These are phyloP conservation scores for Yponomeuta evonymella DNA, from an alignment of 2,888 invertebrate genomes.

Conservation along the genomic window DNA sequence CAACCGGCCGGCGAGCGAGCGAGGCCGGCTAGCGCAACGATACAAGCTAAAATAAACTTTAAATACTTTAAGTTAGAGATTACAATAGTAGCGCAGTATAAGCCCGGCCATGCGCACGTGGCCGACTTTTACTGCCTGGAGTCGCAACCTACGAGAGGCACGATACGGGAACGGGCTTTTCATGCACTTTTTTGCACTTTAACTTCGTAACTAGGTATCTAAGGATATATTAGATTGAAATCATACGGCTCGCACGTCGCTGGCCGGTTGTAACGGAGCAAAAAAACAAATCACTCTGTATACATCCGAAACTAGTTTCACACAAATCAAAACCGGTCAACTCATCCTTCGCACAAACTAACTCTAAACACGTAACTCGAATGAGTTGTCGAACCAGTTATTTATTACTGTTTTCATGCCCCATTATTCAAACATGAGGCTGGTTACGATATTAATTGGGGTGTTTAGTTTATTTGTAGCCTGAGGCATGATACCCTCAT, in stretches of 20 bases:
- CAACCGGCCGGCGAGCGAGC: no score
- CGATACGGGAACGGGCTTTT: no score
- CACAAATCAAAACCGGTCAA: neutral
- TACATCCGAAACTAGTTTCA: neutral
- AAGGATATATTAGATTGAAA: no score
- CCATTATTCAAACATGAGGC: constrained; percentile 3
- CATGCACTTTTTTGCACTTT: no score
- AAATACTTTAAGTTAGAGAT: no score
- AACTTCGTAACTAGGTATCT: no score
- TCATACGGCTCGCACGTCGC: neutral
- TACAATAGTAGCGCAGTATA: no score
- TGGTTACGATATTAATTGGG: neutral
- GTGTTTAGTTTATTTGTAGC: neutral
- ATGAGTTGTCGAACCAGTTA: neutral
- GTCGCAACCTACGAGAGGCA: no score
- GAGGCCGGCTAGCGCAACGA: no score
- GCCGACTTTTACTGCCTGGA: no score
- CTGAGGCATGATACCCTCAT: neutral
- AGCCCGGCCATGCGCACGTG: no score
- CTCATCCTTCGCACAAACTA: neutral
- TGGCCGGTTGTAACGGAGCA: neutral
- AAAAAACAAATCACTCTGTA: neutral
- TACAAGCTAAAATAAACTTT: no score
- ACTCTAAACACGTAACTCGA: constrained; percentile 6
- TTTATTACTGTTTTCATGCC: constrained; percentile 1